phyloP scores from a whole-genome alignment of 2,113 vertebrate genomes.

The Turnix velox region DNA sequence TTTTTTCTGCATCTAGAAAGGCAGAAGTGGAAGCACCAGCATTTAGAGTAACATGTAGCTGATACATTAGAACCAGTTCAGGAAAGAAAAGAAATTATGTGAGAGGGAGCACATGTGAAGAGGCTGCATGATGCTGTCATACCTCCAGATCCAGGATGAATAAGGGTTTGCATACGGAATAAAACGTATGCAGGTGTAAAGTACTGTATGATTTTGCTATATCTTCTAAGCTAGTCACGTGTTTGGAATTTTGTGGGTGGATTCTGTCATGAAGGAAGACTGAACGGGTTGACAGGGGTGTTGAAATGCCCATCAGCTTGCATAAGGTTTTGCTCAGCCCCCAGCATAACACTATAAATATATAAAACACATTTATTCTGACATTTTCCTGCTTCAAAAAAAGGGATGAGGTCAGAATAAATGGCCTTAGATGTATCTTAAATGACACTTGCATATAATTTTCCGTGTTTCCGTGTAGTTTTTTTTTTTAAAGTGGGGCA shows the following conservation, averaged over 20 bases:
- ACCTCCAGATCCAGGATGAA: not conserved
- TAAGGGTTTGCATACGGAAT: accelerated
- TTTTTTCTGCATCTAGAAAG: not conserved
- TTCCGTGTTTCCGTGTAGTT: too few species aligned
- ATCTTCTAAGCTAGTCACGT: not conserved
- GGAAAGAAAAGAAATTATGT: not conserved
- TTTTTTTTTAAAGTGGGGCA: not conserved
- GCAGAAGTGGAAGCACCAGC: not conserved
- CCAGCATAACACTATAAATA: not conserved
- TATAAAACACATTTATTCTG: not conserved
- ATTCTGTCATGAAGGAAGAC: not conserved
- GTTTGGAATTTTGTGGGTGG: not conserved
- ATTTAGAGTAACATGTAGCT: not conserved
- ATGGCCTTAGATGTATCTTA: not conserved
- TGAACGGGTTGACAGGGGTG: not conserved
- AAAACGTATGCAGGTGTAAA: not conserved
- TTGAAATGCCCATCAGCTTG: not conserved
- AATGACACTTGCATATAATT: not conserved
- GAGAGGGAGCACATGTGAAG: not conserved
- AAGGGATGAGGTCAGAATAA: not conserved
- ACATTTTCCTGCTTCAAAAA: not conserved
- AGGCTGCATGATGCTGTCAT: not conserved
- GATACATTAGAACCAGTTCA: not conserved
- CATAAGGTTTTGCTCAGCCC: not conserved
- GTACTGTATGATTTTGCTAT: not conserved